Evolutionary conservation across 2,113 vertebrate genomes (phyloP), one percentile per base, ranked within the genome.

Genomic region (Rhinolophus sinicus): DNA sequence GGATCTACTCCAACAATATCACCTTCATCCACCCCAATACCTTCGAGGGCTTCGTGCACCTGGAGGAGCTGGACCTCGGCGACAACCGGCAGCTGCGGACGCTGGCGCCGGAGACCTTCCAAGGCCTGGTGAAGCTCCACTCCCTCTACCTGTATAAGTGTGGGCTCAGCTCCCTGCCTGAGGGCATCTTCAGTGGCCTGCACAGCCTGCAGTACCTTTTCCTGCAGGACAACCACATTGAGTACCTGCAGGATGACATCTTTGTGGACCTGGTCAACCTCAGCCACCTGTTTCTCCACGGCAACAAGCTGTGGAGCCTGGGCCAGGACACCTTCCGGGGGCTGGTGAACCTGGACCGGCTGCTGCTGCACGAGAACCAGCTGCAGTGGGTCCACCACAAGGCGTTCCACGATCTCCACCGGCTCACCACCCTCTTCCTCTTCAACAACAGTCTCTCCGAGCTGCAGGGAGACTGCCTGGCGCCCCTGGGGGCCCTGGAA

Each of bases 1-100:
- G 99, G 99, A 99, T 99, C 95, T 99, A 99, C 97, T 99, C 99
- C 98, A 99, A 99, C 98, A 99, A 99, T 98, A 99, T 99, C 97
- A 99, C 99, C 97, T 99, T 99, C 98, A 99, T 99, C 15, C 99
- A 99, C 96, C 99, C 99, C 21, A 98, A 98, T 97, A 99, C 99
- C 92, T 99, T 99, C n/a, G 98, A 98, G 0, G 99, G 99, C 95
- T 99, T 99, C 0, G 97, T 99, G 94, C 99, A 99, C 93, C 98
- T 99, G 96, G 99, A 99, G 97, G 99, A 99, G 98, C 99, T 99
- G n/a, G 99, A 99, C 97, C 99, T 99, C 6, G 99, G 99, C 5
- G 99, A 99, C 98, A 99, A 99, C 98, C 98, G 98, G 70, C 98
- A 99, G 97, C 97, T 99, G 97, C 99, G 98, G 97, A 99, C 99